phyloP scores from a whole-genome alignment of 2,797 vertebrate species.

The Poecilia picta region DNA sequence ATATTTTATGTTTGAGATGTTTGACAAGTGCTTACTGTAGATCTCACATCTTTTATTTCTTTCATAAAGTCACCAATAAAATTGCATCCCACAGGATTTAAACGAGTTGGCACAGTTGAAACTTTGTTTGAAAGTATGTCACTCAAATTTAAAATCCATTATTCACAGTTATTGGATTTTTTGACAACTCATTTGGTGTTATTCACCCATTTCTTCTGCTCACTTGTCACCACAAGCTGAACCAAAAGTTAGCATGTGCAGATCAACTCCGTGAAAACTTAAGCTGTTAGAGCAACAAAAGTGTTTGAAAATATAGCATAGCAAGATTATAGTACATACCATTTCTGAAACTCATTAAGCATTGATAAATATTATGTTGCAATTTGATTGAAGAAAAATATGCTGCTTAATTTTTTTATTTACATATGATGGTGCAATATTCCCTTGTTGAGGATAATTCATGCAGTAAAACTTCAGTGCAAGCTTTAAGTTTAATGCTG shows the following conservation, averaged over 20 bases:
- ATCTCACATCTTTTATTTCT: not conserved
- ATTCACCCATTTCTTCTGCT: slow-evolving; percentile 13
- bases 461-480: not conserved
- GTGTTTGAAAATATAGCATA: not conserved
- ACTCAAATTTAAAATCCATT: not conserved
- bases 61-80: not conserved
- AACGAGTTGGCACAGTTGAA: not conserved
- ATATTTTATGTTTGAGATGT: slow-evolving; percentile 4
- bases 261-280: not conserved
- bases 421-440: not conserved
- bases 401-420: not conserved
- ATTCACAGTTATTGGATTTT: not conserved
- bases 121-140: not conserved
- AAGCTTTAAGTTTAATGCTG: not conserved
- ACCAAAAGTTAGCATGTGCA: slow-evolving; percentile 4
- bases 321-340: not conserved
- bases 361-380: not conserved
- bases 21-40: not conserved
- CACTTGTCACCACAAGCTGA: slow-evolving; percentile 5
- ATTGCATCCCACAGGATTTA: slow-evolving; percentile 2
- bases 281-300: not conserved
- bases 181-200: not conserved
- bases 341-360: not conserved
- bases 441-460: not conserved
- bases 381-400: not conserved